A percentile compares a stretch with the other conserved stretches of the same genome.
Evolutionary conservation across 2,113 vertebrate genomes (phyloP).

Genomic region (Neofelis nebulosa): DNA sequence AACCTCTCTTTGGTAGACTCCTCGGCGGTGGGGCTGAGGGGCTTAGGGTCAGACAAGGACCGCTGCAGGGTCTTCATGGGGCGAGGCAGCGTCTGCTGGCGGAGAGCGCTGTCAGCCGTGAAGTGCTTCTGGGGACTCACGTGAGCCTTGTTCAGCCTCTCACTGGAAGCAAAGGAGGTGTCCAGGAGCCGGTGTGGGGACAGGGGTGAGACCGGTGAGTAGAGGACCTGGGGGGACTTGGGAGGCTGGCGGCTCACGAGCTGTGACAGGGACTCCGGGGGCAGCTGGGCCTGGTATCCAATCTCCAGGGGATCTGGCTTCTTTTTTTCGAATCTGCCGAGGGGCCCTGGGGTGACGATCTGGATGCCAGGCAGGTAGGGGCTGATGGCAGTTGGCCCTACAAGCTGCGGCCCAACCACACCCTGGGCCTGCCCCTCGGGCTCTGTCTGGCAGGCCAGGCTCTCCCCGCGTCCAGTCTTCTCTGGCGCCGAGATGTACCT

Average conservation of each 20-base stretch:
- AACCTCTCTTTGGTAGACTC: conserved; percentile 95
- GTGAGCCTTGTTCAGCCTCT: conserved; percentile 97
- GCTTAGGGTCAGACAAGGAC: conserved; percentile 98
- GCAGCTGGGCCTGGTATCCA: conserved; percentile 94
- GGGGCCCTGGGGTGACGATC: conserved; percentile 90
- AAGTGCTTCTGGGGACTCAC: conserved; percentile 98
- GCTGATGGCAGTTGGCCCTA: conserved; percentile 92
- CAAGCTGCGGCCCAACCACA: conserved; percentile 91
- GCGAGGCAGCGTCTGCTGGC: conserved; percentile 95
- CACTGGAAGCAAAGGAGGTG: conserved; percentile 94
- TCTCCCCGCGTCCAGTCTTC: conserved; percentile 95
- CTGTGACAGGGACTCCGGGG: conserved; percentile 91
- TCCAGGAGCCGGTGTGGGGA: conserved; percentile 97
- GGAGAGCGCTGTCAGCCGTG: conserved; percentile 90
- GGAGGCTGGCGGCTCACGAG: conserved; percentile 93
- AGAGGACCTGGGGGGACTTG: conserved; percentile 98
- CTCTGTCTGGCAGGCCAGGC: conserved; percentile 97
- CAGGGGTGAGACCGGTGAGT: conserved; percentile 96
- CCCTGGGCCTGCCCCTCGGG: conserved; percentile 92
- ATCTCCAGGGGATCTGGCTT: conserved; percentile 98
- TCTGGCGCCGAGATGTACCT: conserved; percentile 97
- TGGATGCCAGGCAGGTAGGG: conserved; percentile 96
- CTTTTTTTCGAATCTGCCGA: conserved; percentile 94
- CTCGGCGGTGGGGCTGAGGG: conserved; percentile 97
- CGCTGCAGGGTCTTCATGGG: conserved; percentile 98